phyloP scores from a whole-genome alignment of 1,140 invertebrate species.

The Mya arenaria region DNA sequence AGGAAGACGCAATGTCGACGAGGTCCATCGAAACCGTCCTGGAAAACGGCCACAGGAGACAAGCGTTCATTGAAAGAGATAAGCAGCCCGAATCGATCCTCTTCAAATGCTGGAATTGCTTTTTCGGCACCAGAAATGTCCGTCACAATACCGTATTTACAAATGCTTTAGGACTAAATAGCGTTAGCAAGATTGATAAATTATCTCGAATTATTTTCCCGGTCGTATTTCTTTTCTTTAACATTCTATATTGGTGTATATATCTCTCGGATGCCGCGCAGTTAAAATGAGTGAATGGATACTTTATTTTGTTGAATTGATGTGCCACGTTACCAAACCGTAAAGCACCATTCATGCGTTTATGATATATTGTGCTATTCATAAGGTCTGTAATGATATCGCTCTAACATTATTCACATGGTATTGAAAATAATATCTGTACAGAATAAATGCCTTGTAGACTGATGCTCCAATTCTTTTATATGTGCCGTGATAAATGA shows the following conservation, averaged over 20 bases:
- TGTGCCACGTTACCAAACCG: too few species aligned
- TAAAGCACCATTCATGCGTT: too few species aligned
- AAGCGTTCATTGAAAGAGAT: not conserved
- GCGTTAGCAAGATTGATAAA: constrained; percentile 82
- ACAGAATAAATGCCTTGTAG: too few species aligned
- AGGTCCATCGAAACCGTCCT: not conserved
- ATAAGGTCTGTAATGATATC: too few species aligned
- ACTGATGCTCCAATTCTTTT: too few species aligned
- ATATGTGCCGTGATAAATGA: too few species aligned
- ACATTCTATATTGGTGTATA: constrained; percentile 82
- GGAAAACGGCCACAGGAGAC: constrained; percentile 24
- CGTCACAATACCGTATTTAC: constrained; percentile 2
- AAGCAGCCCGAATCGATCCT: constrained; percentile 26
- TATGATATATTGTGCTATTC: too few species aligned
- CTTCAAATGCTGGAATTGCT: constrained; percentile 54
- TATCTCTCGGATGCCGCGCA: constrained; percentile 66
- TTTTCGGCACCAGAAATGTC: constrained; percentile 54
- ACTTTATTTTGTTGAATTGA: too few species aligned
- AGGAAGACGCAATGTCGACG: not conserved
- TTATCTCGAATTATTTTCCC: constrained; percentile 82
- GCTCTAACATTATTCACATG: too few species aligned
- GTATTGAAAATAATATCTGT: too few species aligned
- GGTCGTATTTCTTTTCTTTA: constrained; percentile 80
- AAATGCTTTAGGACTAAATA: constrained; percentile 68
- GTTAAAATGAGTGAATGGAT: too few species aligned